Percentiles rank a stretch among this genome's conserved stretches.
phyloP scores from a whole-genome alignment of 2,888 invertebrate genomes.

The Margaritifera margaritifera region DNA sequence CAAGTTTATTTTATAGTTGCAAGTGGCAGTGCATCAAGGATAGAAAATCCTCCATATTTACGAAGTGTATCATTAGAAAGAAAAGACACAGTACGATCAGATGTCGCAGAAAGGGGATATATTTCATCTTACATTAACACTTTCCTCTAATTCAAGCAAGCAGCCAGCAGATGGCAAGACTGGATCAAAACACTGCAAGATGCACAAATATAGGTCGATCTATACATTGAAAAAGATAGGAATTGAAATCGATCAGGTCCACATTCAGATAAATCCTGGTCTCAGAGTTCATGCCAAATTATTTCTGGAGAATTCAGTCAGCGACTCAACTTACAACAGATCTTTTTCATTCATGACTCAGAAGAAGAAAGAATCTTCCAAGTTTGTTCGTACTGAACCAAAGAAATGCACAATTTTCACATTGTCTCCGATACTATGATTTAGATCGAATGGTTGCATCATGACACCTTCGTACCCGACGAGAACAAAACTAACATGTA shows the following conservation, averaged over 20 bases:
- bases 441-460: conserved; percentile 2
- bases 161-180: conserved; percentile 1
- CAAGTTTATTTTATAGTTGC: conserved; percentile 1
- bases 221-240: too few species aligned
- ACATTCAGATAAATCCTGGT: conserved; percentile 13
- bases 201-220: too few species aligned
- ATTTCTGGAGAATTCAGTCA: neutral
- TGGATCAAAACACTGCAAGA: too few species aligned
- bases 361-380: neutral
- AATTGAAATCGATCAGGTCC: conserved; percentile 6
- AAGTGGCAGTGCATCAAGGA: conserved; percentile 6
- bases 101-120: too few species aligned
- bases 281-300: conserved; percentile 3
- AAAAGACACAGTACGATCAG: neutral
- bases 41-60: conserved; percentile 6
- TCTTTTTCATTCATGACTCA: neutral
- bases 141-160: conserved; percentile 4
- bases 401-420: neutral
- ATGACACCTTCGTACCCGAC: neutral
- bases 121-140: too few species aligned
- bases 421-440: neutral
- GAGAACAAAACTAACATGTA: conserved; percentile 7
- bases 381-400: neutral
- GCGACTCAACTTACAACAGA: neutral
- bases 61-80: conserved; percentile 13